These are phyloP conservation scores for Hippasteria phrygiana DNA, from an alignment of 53 echinoderm and acorn worm species.

Conservation along the genomic window DNA sequence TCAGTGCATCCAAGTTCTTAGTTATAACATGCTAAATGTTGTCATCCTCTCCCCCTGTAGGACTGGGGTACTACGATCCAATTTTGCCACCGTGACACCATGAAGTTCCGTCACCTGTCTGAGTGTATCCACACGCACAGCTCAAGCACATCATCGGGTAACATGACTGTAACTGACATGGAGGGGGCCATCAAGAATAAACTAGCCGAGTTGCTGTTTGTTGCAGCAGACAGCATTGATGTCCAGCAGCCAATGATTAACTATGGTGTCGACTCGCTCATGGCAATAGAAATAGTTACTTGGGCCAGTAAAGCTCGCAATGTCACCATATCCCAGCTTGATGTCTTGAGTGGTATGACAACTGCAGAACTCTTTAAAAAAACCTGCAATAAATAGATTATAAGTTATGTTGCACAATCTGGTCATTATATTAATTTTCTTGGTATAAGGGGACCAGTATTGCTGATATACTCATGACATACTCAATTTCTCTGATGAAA, in stretches of 20 bases:
- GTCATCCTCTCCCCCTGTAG: slow-evolving; percentile 24
- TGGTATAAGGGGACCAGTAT: no score
- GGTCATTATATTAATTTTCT: no score
- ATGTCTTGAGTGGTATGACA: slow-evolving; percentile 89
- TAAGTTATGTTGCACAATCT: no score
- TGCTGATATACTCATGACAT: no score
- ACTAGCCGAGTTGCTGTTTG: slow-evolving; percentile 88
- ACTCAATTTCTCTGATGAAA: no score
- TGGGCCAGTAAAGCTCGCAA: slow-evolving; percentile 85
- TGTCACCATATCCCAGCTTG: slow-evolving; percentile 92
- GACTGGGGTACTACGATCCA: slow-evolving; percentile 78
- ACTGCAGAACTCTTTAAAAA: slow-evolving; percentile 80
- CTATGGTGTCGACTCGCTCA: slow-evolving; percentile 95
- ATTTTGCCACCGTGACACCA: slow-evolving; percentile 52
- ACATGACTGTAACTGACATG: slow-evolving; percentile 67
- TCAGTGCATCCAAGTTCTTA: no score
- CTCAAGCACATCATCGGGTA: slow-evolving; percentile 48
- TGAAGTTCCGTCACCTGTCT: slow-evolving; percentile 80
- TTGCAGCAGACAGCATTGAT: slow-evolving; percentile 81
- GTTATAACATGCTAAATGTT: neutral
- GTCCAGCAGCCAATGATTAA: slow-evolving; percentile 92
- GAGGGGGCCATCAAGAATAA: slow-evolving; percentile 75
- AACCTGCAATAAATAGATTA: no score
- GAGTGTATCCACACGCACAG: neutral
- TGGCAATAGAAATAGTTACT: slow-evolving; percentile 97